Evolutionary conservation across 2,113 vertebrate genomes (phyloP).

Genomic region (Cyanistes caeruleus): DNA sequence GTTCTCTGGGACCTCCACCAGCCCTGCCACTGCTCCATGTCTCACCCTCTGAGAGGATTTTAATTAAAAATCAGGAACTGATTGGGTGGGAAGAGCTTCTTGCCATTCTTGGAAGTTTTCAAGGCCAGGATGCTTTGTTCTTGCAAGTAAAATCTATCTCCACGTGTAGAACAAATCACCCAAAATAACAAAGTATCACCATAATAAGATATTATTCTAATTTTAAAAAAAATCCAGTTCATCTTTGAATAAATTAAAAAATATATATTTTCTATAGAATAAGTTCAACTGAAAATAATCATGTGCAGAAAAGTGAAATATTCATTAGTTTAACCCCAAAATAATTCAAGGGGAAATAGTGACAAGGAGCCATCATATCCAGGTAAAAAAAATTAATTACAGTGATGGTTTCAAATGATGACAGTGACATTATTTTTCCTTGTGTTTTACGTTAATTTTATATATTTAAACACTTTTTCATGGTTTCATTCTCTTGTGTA

Average conservation of each 20-base stretch:
- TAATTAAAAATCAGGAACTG: neutral
- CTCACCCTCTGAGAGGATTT: neutral
- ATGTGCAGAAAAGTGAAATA: neutral
- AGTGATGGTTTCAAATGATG: neutral
- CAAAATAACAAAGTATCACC: neutral
- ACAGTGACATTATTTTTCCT: no score
- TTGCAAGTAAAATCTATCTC: neutral
- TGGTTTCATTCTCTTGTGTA: neutral
- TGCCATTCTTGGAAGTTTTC: neutral
- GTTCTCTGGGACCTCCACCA: neutral
- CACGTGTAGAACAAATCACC: neutral
- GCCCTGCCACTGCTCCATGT: no score
- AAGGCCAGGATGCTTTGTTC: neutral
- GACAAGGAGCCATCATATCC: neutral
- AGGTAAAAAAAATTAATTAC: neutral
- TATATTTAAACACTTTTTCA: neutral
- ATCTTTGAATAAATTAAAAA: rapidly evolving
- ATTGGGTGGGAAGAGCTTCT: neutral
- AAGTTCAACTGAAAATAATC: neutral
- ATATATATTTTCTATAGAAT: neutral
- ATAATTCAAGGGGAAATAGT: neutral
- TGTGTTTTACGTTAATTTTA: neutral
- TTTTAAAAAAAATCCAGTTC: neutral
- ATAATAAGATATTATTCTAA: neutral
- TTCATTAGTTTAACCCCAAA: neutral